Base-by-base conservation (phyloP, 2,888 invertebrate species). In the Platypus cylindrus region DNA sequence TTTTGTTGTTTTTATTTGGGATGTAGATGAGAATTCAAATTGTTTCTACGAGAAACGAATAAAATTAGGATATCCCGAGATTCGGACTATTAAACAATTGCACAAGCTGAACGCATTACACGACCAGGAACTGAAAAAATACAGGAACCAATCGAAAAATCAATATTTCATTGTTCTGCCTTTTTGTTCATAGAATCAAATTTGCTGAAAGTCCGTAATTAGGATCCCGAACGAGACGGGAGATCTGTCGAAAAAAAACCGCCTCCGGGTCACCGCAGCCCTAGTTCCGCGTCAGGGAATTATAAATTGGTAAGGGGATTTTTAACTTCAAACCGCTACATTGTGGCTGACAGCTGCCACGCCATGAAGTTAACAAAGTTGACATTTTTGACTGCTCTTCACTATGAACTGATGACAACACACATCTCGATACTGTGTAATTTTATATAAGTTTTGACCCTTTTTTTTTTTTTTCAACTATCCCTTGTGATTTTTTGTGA, bases 301-400 rank as follows among this genome's bases (percentile, higher is more conserved):
- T 58, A 56, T 58, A 58, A 58, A 58, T 55, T 55, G 55, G 52
- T 25, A 53, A 56, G 55, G 56, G 55, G 57, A 56, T 56, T 56
- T 58, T 58, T 59, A 58, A 59, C 56, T 59, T 52, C 52, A 57
- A 58, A 57, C 60, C 60, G 54, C 60, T 57, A 60, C 59, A 59
- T 61, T 60, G 61, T 53, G 59, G 60, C 54, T 60, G 62, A 61
- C 61, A 61, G 60, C 60, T 60, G 60, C 58, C 59, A 60, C 56
- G 54, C 52, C 53, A 50, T 48, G 5, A 43, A 53, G 49, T 52
- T 56, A 59, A 58, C 55, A 53, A 55, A 56, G 56, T 55, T 52
- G 55, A 51, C 55, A 51, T 54, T 56, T 56, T 51, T 48, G 22
- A 20, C 31, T 12, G 32, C 16, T 12, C 13, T 17, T 32, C 4